Conservation (phyloP, 92 coral and sea anemone species). For the Actinostola sp. region DNA sequence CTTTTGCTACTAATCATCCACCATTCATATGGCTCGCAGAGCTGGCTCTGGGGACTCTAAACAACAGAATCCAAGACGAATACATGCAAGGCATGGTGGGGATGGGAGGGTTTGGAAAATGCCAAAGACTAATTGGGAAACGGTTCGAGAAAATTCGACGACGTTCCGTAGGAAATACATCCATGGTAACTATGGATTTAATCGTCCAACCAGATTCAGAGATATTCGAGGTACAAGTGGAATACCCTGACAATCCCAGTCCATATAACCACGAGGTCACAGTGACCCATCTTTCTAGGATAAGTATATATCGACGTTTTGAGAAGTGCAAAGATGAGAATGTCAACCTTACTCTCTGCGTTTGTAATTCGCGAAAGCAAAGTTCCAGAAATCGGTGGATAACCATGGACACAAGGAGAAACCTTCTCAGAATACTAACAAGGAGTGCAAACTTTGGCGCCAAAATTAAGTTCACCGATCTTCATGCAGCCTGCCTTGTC, state of each 20-base stretch:
- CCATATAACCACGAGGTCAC: constrained; percentile 9
- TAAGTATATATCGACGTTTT: constrained; percentile 86
- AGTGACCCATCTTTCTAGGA: constrained; percentile 61
- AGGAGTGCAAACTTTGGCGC: constrained; percentile 74
- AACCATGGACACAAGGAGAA: constrained; percentile 51
- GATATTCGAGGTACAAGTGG: constrained; percentile 84
- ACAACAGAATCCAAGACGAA: constrained; percentile 80
- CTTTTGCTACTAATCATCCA: constrained; percentile 65
- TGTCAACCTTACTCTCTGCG: constrained; percentile 74
- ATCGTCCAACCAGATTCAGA: constrained; percentile 74
- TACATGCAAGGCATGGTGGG: constrained; percentile 47
- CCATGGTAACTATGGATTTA: constrained; percentile 80
- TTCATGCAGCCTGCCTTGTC: constrained; percentile 73
- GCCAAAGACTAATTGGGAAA: constrained; percentile 73
- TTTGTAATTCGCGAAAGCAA: constrained; percentile 65
- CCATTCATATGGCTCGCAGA: constrained; percentile 88
- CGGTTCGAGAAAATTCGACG: constrained; percentile 85
- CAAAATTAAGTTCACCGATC: constrained; percentile 65
- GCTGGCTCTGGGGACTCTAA: constrained; percentile 82
- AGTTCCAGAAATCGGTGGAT: constrained; percentile 58
- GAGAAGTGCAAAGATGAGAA: constrained; percentile 73
- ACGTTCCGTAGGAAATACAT: constrained; percentile 48
- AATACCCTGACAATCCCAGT: constrained; percentile 36
- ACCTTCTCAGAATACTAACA: constrained; percentile 54
- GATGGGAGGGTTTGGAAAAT: constrained; percentile 77